phyloP scores from a whole-genome alignment of 1,140 invertebrate species.

The Pectinophora gossypiella region DNA sequence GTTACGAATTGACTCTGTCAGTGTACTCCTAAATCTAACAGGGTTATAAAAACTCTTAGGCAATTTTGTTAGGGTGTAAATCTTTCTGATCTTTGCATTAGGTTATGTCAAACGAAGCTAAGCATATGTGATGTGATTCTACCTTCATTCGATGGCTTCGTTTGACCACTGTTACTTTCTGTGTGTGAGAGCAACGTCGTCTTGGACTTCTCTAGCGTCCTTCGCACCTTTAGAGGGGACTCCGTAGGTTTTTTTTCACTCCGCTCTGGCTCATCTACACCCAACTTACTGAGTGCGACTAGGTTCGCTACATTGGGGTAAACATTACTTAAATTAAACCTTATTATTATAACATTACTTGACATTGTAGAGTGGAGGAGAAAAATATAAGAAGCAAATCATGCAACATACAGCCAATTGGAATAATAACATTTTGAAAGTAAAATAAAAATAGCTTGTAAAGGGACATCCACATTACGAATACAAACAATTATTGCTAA shows the following conservation, averaged over 20 bases:
- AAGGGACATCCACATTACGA: not conserved
- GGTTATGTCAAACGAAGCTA: slow-evolving; percentile 72
- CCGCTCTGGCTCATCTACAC: slow-evolving; percentile 60
- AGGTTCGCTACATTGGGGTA: slow-evolving; percentile 67
- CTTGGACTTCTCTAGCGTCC: slow-evolving; percentile 67
- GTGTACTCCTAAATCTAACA: too few species aligned
- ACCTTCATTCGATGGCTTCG: slow-evolving; percentile 66
- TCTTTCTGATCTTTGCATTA: slow-evolving; percentile 1
- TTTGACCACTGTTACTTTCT: slow-evolving; percentile 70
- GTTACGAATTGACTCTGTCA: too few species aligned
- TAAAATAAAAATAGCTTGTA: not conserved
- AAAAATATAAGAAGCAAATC: slow-evolving; percentile 44
- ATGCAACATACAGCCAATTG: slow-evolving; percentile 65
- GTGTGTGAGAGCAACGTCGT: slow-evolving; percentile 66
- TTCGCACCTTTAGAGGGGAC: slow-evolving; percentile 60
- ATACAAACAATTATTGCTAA: too few species aligned
- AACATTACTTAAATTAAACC: slow-evolving; percentile 23
- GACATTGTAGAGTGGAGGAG: too few species aligned
- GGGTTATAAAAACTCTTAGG: too few species aligned
- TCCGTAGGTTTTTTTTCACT: slow-evolving; percentile 64
- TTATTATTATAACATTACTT: too few species aligned
- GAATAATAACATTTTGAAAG: not conserved
- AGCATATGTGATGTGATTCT: slow-evolving; percentile 51
- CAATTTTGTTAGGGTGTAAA: too few species aligned
- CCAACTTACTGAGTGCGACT: slow-evolving; percentile 72